A percentile compares a stretch with the other conserved stretches of the same genome.
Evolutionary conservation across 2,888 invertebrate species (phyloP).

Genomic region (Eupsilia transversa): DNA sequence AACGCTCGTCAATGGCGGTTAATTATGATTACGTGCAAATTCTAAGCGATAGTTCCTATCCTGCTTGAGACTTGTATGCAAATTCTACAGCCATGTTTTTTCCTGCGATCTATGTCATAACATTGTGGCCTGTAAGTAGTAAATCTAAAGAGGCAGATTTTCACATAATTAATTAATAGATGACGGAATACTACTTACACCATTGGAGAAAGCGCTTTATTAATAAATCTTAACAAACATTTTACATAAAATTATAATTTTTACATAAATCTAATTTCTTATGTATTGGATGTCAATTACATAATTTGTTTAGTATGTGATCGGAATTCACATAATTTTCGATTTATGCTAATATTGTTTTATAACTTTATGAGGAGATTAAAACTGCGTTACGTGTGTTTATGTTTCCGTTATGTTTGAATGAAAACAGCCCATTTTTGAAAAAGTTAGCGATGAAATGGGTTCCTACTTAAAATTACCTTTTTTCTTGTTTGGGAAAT

Average conservation of each 20-base stretch:
- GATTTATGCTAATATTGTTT: constrained; percentile 30
- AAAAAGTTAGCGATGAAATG: background rate
- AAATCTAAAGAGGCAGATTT: constrained; percentile 28
- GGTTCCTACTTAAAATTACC: no score
- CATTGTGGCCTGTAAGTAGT: background rate
- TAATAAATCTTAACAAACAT: constrained; percentile 21
- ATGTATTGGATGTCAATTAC: constrained; percentile 16
- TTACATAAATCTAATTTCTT: constrained; percentile 43
- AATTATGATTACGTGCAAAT: constrained; percentile 1
- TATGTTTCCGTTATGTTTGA: background rate
- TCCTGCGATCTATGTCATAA: background rate
- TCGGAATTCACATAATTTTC: background rate
- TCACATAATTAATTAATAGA: constrained; percentile 32
- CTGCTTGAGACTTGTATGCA: constrained; percentile 6
- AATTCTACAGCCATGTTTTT: constrained; percentile 37
- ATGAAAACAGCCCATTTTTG: background rate
- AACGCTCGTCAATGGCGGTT: background rate
- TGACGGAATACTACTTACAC: constrained; percentile 14
- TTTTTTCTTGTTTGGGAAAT: no score
- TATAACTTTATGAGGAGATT: constrained; percentile 1
- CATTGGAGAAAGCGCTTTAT: constrained; percentile 35
- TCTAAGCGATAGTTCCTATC: constrained; percentile 10
- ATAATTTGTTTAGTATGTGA: constrained; percentile 16
- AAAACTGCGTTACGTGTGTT: constrained; percentile 14
- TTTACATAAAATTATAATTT: constrained; percentile 13